A percentile compares a stretch with the other conserved stretches of the same genome.
Evolutionary conservation across 2,113 vertebrate species (phyloP).

Genomic region (Triplophysa rosa): DNA sequence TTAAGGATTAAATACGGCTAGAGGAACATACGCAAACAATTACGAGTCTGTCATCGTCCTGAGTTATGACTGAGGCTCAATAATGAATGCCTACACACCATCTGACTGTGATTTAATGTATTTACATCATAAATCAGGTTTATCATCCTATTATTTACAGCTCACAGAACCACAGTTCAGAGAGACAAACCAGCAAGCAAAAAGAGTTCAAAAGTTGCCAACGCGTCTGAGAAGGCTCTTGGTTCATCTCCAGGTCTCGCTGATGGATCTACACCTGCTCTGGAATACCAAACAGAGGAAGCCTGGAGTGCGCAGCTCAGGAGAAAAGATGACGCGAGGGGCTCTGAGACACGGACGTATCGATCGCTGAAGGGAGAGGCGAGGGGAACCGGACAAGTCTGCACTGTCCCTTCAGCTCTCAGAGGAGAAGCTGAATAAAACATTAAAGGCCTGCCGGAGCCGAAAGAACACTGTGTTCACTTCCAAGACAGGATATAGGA

Average conservation of each 20-base stretch:
- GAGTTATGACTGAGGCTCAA: not conserved
- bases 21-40: slow-evolving; percentile 6
- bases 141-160: slow-evolving; percentile 4
- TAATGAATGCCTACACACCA: slow-evolving; percentile 12
- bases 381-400: slow-evolving; percentile 59
- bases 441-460: slow-evolving; percentile 62
- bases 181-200: slow-evolving; percentile 6
- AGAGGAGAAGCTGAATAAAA: slow-evolving; percentile 66
- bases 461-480: slow-evolving; percentile 58
- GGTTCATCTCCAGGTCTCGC: slow-evolving; percentile 59
- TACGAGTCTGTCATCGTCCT: not conserved
- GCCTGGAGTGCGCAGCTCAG: slow-evolving; percentile 66
- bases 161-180: slow-evolving; percentile 1
- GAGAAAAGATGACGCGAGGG: slow-evolving; percentile 75
- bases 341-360: slow-evolving; percentile 71
- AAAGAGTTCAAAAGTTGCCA: not conserved
- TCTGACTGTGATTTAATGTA: slow-evolving; percentile 17
- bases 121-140: slow-evolving; percentile 2
- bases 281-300: slow-evolving; percentile 75
- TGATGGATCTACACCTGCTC: slow-evolving; percentile 71
- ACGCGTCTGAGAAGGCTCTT: not conserved
- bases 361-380: slow-evolving; percentile 60
- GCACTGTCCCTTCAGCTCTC: slow-evolving; percentile 54
- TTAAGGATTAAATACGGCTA: slow-evolving; percentile 7
- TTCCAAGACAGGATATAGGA: slow-evolving; percentile 52